A percentile compares a stretch with the other conserved stretches of the same genome.
Conservation (phyloP, 1,140 invertebrate species). For the Mycetomoellerius zeteki region DNA sequence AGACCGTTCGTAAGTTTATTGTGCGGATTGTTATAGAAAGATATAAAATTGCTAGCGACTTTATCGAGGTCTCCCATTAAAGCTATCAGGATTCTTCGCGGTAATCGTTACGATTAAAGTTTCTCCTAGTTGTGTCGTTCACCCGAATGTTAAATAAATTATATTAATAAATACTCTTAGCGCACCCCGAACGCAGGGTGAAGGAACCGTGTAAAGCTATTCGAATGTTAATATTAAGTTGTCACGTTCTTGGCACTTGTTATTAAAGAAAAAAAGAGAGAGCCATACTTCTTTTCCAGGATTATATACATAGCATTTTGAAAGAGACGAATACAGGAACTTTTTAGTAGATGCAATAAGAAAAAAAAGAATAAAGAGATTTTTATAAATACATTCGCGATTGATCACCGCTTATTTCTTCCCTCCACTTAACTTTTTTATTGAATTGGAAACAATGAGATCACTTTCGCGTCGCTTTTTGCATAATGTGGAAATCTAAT, state of each 20-base stretch:
- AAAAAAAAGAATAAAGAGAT: conserved; percentile 75
- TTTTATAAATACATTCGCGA: conserved; percentile 73
- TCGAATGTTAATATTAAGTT: conserved; percentile 67
- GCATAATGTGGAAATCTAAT: not conserved
- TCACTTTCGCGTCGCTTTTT: not conserved
- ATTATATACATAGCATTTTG: conserved; percentile 63
- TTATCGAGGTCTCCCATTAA: conserved; percentile 33
- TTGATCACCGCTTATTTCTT: not conserved
- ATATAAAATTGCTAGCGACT: conserved; percentile 27
- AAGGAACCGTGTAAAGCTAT: conserved; percentile 46
- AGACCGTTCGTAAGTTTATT: conserved; percentile 38
- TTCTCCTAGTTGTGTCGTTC: conserved; percentile 44
- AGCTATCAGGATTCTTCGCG: conserved; percentile 32
- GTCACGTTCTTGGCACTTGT: conserved; percentile 54
- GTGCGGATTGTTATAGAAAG: conserved; percentile 40
- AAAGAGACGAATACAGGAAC: conserved; percentile 63
- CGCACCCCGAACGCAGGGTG: conserved; percentile 24
- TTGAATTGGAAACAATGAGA: not conserved
- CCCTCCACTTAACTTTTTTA: not conserved
- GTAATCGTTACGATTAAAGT: conserved; percentile 54
- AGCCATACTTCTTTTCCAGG: conserved; percentile 66
- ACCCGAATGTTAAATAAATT: conserved; percentile 68
- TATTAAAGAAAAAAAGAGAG: conserved; percentile 58
- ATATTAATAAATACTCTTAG: conserved; percentile 69
- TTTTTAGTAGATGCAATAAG: conserved; percentile 76